Evolutionary conservation across 2,888 invertebrate genomes (phyloP), one percentile per base, ranked within the genome.

Genomic region (Zaprionus obscuricornis): DNA sequence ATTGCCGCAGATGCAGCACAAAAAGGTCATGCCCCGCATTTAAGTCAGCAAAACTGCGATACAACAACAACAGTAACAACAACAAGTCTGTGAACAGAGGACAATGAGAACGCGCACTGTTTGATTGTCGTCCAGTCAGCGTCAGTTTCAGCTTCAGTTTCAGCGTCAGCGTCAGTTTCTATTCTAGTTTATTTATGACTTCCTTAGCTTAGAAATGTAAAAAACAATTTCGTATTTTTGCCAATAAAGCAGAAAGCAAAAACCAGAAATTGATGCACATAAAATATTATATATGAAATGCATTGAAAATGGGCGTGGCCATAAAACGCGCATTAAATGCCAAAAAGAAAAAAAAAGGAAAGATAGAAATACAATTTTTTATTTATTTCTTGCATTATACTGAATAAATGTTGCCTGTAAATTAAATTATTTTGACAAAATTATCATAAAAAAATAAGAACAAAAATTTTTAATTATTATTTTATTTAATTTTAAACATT

Each of bases 131-230:
- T 74, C 82, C 85, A 65, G 78, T 85, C 82, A 78, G 82, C 74
- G 64, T 54, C 73, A 67, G 69, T 73, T 57, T n/a, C n/a, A n/a
- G n/a, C n/a, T n/a, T n/a, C n/a, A n/a, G n/a, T n/a, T n/a, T n/a
- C n/a, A n/a, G n/a, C n/a, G n/a, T n/a, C n/a, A n/a, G n/a, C n/a
- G n/a, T n/a, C n/a, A n/a, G n/a, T n/a, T n/a, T n/a, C n/a, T n/a
- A n/a, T n/a, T 24, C 55, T 66, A 55, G 67, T 72, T 85, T 85
- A 79, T 79, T 79, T 79, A 79, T 79, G 85, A 78, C 85, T 79
- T 85, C 85, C 78, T 78, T 74, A 77, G 54, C 58, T n/a, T 56
- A 62, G 51, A 59, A 81, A 70, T 64, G 66, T 60, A 74, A 81
- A 78, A 68, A 74, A 55, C 71, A 72, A 57, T 68, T 59, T 81